Conservation (phyloP, 1,140 invertebrate species). For the Formica exsecta region DNA sequence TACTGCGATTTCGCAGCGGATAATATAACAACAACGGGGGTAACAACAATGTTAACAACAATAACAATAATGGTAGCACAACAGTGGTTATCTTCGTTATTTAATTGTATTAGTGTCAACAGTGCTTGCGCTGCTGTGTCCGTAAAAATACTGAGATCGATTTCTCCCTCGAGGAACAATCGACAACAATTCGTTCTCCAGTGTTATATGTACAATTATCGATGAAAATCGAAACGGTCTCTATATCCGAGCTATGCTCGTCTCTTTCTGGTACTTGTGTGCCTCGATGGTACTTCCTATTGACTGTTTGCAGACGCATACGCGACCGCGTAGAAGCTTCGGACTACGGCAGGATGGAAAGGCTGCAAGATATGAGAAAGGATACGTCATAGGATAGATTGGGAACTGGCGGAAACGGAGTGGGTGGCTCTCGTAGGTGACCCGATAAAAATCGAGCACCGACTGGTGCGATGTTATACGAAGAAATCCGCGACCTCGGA, state of each 20-base stretch:
- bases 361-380: slow-evolving; percentile 21
- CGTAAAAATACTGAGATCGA: slow-evolving; percentile 41
- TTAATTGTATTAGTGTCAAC: slow-evolving; percentile 25
- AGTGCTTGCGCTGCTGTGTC: slow-evolving; percentile 16
- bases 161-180: background rate
- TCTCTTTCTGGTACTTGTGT: slow-evolving; percentile 9
- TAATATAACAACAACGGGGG: slow-evolving; percentile 30
- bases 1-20: background rate
- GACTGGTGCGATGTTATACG: background rate
- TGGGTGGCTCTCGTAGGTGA: slow-evolving; percentile 40
- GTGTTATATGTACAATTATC: background rate
- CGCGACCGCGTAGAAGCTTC: slow-evolving; percentile 6
- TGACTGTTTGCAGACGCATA: slow-evolving; percentile 41
- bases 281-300: slow-evolving; percentile 14
- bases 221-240: background rate
- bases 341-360: slow-evolving; percentile 10
- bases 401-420: slow-evolving; percentile 9
- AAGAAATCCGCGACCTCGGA: slow-evolving; percentile 4
- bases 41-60: slow-evolving; percentile 44
- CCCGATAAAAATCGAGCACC: slow-evolving; percentile 51
- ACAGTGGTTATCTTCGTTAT: slow-evolving; percentile 18
- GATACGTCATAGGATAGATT: slow-evolving; percentile 37
- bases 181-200: background rate
- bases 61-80: slow-evolving; percentile 17
- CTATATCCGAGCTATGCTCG: background rate